Percentiles rank a stretch among this genome's conserved stretches.
These are phyloP conservation scores for Drosophila nigritarsus DNA, from an alignment of 2,888 invertebrate species.

Conservation along the genomic window DNA sequence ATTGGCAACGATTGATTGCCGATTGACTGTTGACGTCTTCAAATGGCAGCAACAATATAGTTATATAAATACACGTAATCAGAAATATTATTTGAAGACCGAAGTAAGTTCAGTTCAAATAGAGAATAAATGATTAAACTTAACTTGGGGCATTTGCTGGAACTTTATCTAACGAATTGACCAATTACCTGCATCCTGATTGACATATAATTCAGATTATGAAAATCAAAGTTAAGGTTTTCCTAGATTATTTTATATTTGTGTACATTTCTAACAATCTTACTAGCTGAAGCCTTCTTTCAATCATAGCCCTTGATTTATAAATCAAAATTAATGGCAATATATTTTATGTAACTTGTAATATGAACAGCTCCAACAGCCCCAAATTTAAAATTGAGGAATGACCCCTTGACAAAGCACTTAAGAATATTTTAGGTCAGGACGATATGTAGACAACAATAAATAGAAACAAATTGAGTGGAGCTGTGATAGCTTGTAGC, in stretches of 20 bases:
- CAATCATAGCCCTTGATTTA: too few species aligned
- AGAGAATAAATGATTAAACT: not conserved
- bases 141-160: not conserved
- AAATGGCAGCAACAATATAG: slow-evolving; percentile 18
- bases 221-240: not conserved
- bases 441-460: slow-evolving; percentile 18
- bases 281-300: not conserved
- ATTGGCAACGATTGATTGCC: slow-evolving; percentile 26
- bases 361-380: not conserved
- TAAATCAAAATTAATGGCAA: not conserved
- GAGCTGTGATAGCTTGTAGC: slow-evolving; percentile 17
- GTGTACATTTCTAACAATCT: not conserved
- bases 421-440: slow-evolving; percentile 15
- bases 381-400: not conserved
- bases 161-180: not conserved
- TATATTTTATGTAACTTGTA: not conserved
- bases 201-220: not conserved
- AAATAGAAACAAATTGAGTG: slow-evolving; percentile 2
- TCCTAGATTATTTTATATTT: not conserved
- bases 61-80: not conserved
- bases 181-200: not conserved
- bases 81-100: not conserved
- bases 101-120: not conserved
- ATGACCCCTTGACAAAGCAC: not conserved
- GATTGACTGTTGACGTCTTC: slow-evolving; percentile 14